These are phyloP conservation scores for Phalanger gymnotis DNA, from an alignment of 2,797 vertebrate species.

Conservation along the genomic window DNA sequence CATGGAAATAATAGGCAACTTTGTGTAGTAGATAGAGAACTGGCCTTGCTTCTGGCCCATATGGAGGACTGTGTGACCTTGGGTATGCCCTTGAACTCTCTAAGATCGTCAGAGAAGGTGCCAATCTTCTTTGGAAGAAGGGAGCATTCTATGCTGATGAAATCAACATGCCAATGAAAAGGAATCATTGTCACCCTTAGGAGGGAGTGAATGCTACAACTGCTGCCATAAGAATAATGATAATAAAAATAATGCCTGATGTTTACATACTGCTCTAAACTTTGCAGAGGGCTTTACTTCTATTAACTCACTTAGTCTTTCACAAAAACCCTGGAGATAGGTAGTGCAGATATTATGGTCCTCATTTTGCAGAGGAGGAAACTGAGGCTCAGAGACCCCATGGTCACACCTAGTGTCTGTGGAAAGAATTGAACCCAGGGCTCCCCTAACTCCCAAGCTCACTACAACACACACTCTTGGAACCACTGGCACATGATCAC, in stretches of 20 bases:
- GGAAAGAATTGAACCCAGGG: not conserved
- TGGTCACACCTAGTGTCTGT: not conserved
- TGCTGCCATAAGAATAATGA: not conserved
- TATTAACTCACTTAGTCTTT: not conserved
- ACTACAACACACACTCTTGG: not conserved
- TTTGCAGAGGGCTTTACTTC: not conserved
- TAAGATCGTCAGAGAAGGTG: not conserved
- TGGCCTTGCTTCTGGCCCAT: not conserved
- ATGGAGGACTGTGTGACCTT: not conserved
- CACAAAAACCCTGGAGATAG: not conserved
- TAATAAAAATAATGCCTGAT: not conserved
- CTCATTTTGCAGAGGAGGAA: not conserved
- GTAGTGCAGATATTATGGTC: not conserved
- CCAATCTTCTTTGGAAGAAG: not conserved
- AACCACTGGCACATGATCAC: not conserved
- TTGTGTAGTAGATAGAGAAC: not conserved
- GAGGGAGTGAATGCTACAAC: not conserved
- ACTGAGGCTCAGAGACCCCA: not conserved
- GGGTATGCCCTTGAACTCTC: not conserved
- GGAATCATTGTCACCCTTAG: not conserved
- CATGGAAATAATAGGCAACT: not conserved
- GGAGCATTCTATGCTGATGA: not conserved
- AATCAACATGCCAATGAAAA: not conserved
- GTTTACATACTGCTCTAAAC: not conserved
- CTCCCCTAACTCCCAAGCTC: not conserved